Evolutionary conservation across 2,113 vertebrate genomes (phyloP).

Genomic region (Pseudorectes ferrugineus): DNA sequence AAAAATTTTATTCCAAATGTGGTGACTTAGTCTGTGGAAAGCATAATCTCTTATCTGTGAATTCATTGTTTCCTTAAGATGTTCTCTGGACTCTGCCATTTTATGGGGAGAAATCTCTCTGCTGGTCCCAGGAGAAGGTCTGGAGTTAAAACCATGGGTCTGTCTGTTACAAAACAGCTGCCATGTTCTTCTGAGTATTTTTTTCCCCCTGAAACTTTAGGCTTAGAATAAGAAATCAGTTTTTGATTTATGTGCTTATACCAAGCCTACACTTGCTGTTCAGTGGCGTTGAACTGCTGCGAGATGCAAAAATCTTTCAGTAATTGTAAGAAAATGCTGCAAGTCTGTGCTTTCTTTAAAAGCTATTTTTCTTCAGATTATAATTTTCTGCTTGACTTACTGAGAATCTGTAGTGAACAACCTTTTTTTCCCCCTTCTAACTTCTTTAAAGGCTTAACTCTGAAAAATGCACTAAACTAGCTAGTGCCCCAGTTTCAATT

Average conservation of each 20-base stretch:
- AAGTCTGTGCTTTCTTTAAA: constrained; percentile 6
- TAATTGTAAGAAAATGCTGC: not conserved
- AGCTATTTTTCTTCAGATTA: constrained; percentile 32
- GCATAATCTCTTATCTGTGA: not conserved
- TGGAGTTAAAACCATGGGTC: not conserved
- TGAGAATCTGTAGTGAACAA: not conserved
- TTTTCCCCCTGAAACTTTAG: not conserved
- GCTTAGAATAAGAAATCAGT: not conserved
- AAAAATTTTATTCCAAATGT: not conserved
- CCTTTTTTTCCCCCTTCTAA: not conserved
- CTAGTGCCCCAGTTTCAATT: not conserved
- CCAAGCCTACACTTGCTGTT: not conserved
- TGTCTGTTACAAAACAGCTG: not conserved
- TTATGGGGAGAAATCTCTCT: not conserved
- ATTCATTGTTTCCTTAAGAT: not conserved
- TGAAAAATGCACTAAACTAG: not conserved
- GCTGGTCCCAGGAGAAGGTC: not conserved
- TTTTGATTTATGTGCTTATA: not conserved
- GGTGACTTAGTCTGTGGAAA: not conserved
- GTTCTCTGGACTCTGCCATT: not conserved
- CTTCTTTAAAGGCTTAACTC: constrained; percentile 24
- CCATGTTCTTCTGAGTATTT: not conserved
- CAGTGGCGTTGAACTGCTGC: not conserved
- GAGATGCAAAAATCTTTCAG: not conserved
- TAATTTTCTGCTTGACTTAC: constrained; percentile 24